Conservation (phyloP, 2,113 vertebrate genomes). For the Lophius piscatorius region DNA sequence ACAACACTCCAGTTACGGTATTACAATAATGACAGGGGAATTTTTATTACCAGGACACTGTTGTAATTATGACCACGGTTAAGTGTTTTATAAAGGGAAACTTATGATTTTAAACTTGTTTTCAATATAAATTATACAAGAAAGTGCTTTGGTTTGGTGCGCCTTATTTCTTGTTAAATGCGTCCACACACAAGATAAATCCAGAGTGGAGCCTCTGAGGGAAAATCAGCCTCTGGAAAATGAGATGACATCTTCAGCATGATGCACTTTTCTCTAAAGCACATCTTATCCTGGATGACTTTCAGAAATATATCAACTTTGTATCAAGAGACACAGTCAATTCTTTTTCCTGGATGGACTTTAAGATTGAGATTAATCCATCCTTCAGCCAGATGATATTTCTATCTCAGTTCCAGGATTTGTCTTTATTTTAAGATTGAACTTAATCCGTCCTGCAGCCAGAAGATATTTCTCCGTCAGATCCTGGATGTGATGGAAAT, state of each 20-base stretch:
- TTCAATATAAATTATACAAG: constrained; percentile 81
- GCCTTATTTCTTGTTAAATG: background rate
- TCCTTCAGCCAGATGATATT: too few relatives aligned
- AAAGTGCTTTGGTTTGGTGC: constrained; percentile 33
- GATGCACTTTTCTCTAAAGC: background rate
- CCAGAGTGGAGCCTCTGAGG: background rate
- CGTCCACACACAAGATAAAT: background rate
- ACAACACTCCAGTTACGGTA: constrained; percentile 46
- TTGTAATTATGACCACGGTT: constrained; percentile 68
- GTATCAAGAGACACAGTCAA: background rate
- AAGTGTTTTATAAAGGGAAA: constrained; percentile 75
- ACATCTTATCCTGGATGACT: background rate
- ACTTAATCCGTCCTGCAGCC: background rate
- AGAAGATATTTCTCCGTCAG: background rate
- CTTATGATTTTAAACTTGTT: constrained; percentile 77
- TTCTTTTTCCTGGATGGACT: background rate
- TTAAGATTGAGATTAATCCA: background rate
- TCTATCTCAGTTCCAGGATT: background rate
- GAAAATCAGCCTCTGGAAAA: background rate
- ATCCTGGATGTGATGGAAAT: background rate
- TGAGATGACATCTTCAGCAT: too few relatives aligned
- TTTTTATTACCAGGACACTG: constrained; percentile 47
- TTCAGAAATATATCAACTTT: background rate
- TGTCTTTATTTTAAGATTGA: background rate
- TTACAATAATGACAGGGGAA: constrained; percentile 36